Evolutionary conservation across 2,888 invertebrate genomes (phyloP).

Genomic region (Halictus quadricinctus): DNA sequence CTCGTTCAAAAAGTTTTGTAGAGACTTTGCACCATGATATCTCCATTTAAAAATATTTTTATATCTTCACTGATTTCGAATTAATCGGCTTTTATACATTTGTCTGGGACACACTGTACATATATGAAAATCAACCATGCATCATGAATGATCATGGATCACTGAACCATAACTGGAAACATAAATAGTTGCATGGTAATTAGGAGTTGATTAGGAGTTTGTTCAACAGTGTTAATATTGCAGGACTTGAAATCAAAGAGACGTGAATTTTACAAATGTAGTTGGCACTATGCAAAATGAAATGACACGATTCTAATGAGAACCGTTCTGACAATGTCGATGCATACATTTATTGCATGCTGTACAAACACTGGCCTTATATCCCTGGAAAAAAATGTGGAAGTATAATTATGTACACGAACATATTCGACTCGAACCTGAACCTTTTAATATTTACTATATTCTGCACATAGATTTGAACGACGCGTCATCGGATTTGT

Average conservation of each 20-base stretch:
- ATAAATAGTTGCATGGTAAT: constrained; percentile 52
- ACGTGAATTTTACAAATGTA: constrained; percentile 63
- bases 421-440: constrained; percentile 47
- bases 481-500: constrained; percentile 24
- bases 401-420: constrained; percentile 64
- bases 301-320: constrained; percentile 60
- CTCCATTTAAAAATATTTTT: not conserved
- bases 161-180: constrained; percentile 58
- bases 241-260: constrained; percentile 57
- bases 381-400: constrained; percentile 60
- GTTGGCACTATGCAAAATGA: constrained; percentile 64
- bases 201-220: constrained; percentile 54
- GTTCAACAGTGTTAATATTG: constrained; percentile 54
- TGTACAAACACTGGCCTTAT: constrained; percentile 63
- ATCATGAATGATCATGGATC: constrained; percentile 65
- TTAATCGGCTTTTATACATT: not conserved
- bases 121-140: constrained; percentile 68
- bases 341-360: constrained; percentile 68
- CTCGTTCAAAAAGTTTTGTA: not conserved
- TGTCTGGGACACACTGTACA: not conserved
- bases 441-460: constrained; percentile 44
- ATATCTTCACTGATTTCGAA: not conserved
- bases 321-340: constrained; percentile 64
- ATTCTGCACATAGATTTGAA: constrained; percentile 27
- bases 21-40: not conserved